A percentile compares a stretch with the other conserved stretches of the same genome.
phyloP scores from a whole-genome alignment of 2,888 invertebrate species.

The Athalia rosae region DNA sequence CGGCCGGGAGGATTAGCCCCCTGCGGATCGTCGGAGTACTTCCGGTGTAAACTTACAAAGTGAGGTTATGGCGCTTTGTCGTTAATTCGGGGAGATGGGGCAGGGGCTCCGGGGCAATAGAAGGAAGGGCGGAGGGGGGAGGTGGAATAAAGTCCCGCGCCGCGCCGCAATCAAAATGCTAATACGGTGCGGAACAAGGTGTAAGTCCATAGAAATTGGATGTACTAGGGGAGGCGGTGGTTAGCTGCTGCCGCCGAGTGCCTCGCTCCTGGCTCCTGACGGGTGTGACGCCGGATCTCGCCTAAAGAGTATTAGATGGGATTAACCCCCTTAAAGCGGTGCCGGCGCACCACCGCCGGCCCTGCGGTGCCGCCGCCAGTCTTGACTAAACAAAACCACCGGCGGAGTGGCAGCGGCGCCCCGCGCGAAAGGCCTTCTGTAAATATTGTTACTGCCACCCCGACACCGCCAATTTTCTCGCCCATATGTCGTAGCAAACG shows the following conservation, averaged over 20 bases:
- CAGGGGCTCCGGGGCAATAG: too few relatives aligned
- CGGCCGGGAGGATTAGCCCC: too few relatives aligned
- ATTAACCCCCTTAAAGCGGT: constrained; percentile 70
- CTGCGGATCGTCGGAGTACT: too few relatives aligned
- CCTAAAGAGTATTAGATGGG: constrained; percentile 70
- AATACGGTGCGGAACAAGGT: constrained; percentile 66
- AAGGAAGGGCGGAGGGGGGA: too few relatives aligned
- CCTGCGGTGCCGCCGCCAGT: constrained; percentile 60
- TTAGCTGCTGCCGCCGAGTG: too few relatives aligned
- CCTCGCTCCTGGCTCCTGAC: not conserved
- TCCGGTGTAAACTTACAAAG: too few relatives aligned
- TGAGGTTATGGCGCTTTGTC: too few relatives aligned
- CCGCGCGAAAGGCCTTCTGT: constrained; percentile 70
- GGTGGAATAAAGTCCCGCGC: constrained; percentile 47
- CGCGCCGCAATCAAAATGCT: constrained; percentile 70
- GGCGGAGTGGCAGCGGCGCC: constrained; percentile 63
- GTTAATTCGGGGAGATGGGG: too few relatives aligned
- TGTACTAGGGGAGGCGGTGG: constrained; percentile 61
- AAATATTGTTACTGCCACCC: constrained; percentile 72
- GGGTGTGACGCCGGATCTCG: constrained; percentile 54
- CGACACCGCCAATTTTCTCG: constrained; percentile 65
- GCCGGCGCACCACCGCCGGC: constrained; percentile 61
- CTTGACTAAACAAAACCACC: constrained; percentile 71
- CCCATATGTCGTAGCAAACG: constrained; percentile 69
- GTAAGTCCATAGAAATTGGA: constrained; percentile 71